A percentile compares a stretch with the other conserved stretches of the same genome.
Evolutionary conservation across 1,140 invertebrate genomes (phyloP).

Genomic region (Rhopalosiphum maidis): DNA sequence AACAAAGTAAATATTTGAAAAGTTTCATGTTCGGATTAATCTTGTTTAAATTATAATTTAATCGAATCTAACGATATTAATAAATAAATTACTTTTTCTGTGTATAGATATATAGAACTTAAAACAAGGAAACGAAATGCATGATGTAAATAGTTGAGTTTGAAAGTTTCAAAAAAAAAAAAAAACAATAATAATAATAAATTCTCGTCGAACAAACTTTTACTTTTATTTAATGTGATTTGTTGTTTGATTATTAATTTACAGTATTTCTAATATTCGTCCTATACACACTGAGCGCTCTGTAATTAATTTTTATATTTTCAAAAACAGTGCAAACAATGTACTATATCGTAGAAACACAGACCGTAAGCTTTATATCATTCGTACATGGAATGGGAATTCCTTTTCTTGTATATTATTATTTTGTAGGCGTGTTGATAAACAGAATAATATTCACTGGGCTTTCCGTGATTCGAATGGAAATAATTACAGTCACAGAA

Average conservation of each 20-base stretch:
- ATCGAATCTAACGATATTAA: neutral
- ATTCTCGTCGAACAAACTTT: neutral
- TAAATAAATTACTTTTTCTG: neutral
- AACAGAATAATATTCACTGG: slow-evolving; percentile 27
- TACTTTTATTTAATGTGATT: neutral
- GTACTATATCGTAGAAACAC: neutral
- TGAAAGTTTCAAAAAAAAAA: neutral
- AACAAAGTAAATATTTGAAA: neutral
- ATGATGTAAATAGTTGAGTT: slow-evolving; percentile 2
- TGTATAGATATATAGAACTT: neutral
- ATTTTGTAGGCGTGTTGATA: slow-evolving; percentile 34
- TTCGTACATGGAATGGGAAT: neutral
- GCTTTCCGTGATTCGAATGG: slow-evolving; percentile 9
- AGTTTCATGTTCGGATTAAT: neutral
- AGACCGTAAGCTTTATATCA: neutral
- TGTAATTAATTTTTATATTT: slow-evolving; percentile 4
- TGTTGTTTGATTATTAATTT: neutral
- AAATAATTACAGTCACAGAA: neutral
- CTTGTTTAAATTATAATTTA: neutral
- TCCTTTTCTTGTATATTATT: neutral
- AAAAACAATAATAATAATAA: neutral
- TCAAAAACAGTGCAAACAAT: neutral
- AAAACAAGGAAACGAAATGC: neutral
- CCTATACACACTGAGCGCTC: neutral
- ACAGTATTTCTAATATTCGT: neutral